Conservation (phyloP, 2,888 invertebrate species). For the Candidula unifasciata region DNA sequence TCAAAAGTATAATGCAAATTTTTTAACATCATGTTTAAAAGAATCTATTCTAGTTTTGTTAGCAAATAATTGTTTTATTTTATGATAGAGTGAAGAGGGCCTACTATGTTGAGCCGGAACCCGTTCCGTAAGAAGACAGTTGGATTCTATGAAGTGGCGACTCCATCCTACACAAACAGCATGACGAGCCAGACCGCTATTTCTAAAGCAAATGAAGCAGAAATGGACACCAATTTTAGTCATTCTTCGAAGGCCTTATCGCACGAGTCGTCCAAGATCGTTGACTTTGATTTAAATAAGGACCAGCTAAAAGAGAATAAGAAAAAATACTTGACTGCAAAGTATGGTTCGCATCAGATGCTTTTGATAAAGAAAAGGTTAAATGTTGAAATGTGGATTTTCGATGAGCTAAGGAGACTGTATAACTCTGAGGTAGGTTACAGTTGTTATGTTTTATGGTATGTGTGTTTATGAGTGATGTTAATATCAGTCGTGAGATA, state of each 20-base stretch:
- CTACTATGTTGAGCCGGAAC: conserved; percentile 54
- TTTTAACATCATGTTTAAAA: not conserved
- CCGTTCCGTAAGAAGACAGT: conserved; percentile 65
- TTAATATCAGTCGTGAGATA: no score
- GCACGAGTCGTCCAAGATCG: conserved; percentile 53
- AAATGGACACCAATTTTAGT: conserved; percentile 42
- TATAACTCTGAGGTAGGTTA: conserved; percentile 79
- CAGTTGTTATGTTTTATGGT: not conserved
- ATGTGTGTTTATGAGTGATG: not conserved
- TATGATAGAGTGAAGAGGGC: no score
- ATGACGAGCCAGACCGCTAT: conserved; percentile 40
- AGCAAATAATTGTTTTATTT: no score
- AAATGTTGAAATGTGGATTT: conserved; percentile 98
- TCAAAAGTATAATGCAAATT: not conserved
- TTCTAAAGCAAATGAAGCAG: conserved; percentile 34
- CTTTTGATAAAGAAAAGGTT: conserved; percentile 95
- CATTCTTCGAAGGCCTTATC: conserved; percentile 20
- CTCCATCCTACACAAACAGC: conserved; percentile 61
- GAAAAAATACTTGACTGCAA: conserved; percentile 96
- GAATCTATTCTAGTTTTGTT: not conserved
- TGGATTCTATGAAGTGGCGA: conserved; percentile 69
- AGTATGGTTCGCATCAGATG: conserved; percentile 99
- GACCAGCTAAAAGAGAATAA: conserved; percentile 90
- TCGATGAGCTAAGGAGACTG: conserved; percentile 93
- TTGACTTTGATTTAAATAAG: conserved; percentile 66